Percentiles rank a stretch among this genome's conserved stretches.
phyloP scores from a whole-genome alignment of 2,797 vertebrate species.

The Nothura maculosa region DNA sequence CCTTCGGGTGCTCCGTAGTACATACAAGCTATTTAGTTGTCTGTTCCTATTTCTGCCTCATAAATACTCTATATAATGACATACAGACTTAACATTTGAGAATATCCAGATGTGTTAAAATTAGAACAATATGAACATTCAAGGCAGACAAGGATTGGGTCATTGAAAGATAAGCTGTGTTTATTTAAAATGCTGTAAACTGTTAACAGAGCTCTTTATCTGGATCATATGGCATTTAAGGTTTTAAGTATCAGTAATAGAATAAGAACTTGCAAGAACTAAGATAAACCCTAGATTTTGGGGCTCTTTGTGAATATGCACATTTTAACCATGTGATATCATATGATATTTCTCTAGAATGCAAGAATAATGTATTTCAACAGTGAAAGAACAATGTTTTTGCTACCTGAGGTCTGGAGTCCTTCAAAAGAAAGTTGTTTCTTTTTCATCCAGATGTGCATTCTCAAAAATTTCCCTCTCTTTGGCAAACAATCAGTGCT shows the following conservation, averaged over 20 bases:
- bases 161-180: not conserved
- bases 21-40: not conserved
- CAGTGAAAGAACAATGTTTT: not conserved
- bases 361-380: not conserved
- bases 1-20: not conserved
- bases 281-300: not conserved
- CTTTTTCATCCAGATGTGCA: not conserved
- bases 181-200: not conserved
- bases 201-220: rapidly evolving
- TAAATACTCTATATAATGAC: not conserved
- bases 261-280: not conserved
- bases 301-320: not conserved
- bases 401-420: not conserved
- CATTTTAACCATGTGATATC: not conserved
- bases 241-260: not conserved
- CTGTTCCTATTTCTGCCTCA: not conserved
- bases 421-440: not conserved
- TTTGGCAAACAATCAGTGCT: not conserved
- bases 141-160: not conserved
- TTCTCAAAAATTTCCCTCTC: not conserved
- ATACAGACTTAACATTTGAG: not conserved
- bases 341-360: not conserved
- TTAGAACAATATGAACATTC: not conserved
- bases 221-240: not conserved
- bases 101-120: not conserved